Base-by-base conservation (phyloP, 2,113 vertebrate species). In the Circaetus cinerascens region DNA sequence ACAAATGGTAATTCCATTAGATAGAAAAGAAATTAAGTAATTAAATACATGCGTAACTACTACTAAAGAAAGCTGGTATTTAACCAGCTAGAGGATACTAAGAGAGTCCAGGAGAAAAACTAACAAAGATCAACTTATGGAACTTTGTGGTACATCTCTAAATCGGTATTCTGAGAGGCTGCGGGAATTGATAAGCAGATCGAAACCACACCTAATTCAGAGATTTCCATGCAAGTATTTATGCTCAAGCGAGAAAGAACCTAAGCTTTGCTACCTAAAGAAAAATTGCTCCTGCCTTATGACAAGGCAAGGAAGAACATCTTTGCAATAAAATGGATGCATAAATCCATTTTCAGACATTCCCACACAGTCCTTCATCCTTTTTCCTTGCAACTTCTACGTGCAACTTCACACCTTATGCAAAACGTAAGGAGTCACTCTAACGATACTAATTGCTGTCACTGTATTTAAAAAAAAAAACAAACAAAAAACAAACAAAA, bases 1-100 rank as follows among this genome's bases (percentile, higher is more conserved):
- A 74, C 34, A 92, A 93, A 96, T 50, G 30, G 9, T 27, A 93
- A 88, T 57, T 88, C 50, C 55, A 94, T 95, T 91, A 95, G 48
- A 91, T 29, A 93, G 80, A 75, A 48, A 5, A 63, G 9, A 48
- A 77, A 67, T 43, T 8, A 41, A 80, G 7, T 40, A 25, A 55
- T 32, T 19, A 53, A 56, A 48, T 29, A 36, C 72, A 91, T 14
- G 25, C 8, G 3, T 17, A 57, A 62, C 25, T 50, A 55, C 56
- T 62, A 14, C 32, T 80, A 23, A 69, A 74, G 36, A 20, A 62
- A 92, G 36, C 22, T 59, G 51, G 11, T 57, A 76, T 55, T 80
- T 76, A 67, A 85, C 23, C 41, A 68, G 36, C 14, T 41, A 53
- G 40, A 60, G 74, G 15, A 72, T 8, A 56, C 13, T 48, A 36